Percentiles rank a stretch among this genome's conserved stretches.
Conservation (phyloP, 2,113 vertebrate genomes). For the Agelaius tricolor region DNA sequence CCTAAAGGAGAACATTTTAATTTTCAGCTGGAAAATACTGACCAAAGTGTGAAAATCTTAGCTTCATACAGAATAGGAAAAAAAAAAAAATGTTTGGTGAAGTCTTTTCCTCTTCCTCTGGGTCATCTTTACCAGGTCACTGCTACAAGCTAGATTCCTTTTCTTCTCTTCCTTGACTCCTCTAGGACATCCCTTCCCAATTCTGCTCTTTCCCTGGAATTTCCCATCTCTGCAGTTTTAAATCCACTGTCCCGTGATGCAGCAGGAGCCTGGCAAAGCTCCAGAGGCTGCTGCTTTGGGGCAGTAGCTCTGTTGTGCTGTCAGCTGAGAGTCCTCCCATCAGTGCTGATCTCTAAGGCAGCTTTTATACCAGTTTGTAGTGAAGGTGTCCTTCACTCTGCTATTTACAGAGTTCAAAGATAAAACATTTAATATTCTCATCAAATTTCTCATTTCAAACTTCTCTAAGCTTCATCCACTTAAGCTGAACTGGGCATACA, state of each 20-base stretch:
- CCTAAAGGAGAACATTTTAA: not conserved
- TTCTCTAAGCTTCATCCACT: not conserved
- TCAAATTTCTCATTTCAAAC: not conserved
- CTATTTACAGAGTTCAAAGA: not conserved
- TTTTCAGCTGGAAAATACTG: not conserved
- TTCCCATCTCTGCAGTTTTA: not conserved
- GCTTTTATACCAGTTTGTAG: not conserved
- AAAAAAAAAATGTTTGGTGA: not conserved
- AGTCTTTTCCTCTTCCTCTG: not conserved
- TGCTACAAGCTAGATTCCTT: not conserved
- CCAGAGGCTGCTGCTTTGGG: not conserved
- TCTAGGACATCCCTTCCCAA: not conserved
- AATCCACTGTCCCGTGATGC: rapidly evolving
- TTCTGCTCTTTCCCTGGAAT: not conserved
- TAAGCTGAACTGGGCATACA: not conserved
- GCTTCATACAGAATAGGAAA: not conserved
- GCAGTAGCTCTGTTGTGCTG: not conserved
- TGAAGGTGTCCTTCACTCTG: not conserved
- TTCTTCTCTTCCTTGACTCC: not conserved
- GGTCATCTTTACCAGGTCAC: not conserved
- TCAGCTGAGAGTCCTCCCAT: not conserved
- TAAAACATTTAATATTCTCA: not conserved
- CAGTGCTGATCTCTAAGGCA: not conserved
- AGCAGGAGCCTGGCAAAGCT: not conserved
- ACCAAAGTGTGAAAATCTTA: not conserved